phyloP scores from a whole-genome alignment of 2,797 vertebrate genomes.

The Oreonectes daqikongensis region DNA sequence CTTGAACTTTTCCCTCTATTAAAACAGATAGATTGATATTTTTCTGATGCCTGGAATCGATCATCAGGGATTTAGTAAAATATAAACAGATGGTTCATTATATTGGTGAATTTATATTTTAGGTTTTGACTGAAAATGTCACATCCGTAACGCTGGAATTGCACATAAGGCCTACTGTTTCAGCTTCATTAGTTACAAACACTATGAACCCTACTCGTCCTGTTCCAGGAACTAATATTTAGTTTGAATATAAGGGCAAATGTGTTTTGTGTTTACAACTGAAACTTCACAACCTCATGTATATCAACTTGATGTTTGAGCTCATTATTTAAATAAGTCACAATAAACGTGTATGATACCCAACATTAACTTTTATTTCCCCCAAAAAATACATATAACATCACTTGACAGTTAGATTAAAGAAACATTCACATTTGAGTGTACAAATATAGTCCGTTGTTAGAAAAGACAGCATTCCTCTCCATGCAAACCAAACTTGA shows the following conservation, averaged over 20 bases:
- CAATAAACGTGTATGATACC: slow-evolving; percentile 24
- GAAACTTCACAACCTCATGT: neutral
- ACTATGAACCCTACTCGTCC: too few species aligned
- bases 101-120: too few species aligned
- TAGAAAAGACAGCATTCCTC: slow-evolving; percentile 65
- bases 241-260: neutral
- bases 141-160: too few species aligned
- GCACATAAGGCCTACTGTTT: neutral
- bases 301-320: neutral
- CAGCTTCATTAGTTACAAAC: neutral
- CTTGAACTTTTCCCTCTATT: too few species aligned
- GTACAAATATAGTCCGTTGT: slow-evolving; percentile 68
- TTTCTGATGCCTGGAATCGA: too few species aligned
- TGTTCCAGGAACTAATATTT: too few species aligned
- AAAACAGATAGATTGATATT: too few species aligned
- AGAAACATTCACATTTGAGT: slow-evolving; percentile 72
- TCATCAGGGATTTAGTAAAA: too few species aligned
- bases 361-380: slow-evolving; percentile 71
- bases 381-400: slow-evolving; percentile 73
- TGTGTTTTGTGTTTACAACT: neutral
- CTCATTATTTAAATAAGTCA: neutral
- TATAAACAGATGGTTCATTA: too few species aligned
- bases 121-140: too few species aligned
- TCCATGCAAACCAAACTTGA: slow-evolving; percentile 66
- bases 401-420: slow-evolving; percentile 75